Evolutionary conservation across 2,113 vertebrate genomes (phyloP), one percentile per base, ranked within the genome.

Genomic region (Nibea coibor): DNA sequence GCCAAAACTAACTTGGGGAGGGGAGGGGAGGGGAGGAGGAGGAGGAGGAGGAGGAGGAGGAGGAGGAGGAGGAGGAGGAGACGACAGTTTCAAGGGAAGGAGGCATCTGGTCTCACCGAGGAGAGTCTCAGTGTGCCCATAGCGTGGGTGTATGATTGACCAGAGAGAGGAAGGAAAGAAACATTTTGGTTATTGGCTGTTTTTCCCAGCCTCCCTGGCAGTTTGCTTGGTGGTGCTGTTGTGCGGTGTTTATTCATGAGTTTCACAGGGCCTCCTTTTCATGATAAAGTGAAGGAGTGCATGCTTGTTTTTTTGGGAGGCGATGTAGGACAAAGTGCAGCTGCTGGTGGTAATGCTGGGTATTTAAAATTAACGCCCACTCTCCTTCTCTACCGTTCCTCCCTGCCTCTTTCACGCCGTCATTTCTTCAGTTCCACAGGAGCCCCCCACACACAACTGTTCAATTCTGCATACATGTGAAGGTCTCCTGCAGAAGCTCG

Each of bases 101-200:
- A 78, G 80, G 87, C 82, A 81, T 93, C 86, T 90, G 90, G 82
- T 86, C 78, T 80, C 82, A 78, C 78, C 65, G 26, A 86, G 69
- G 71, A 83, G 75, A 84, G 72, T 70, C 64, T 83, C 31, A 43
- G 77, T 56, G 17, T 78, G 82, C 74, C 74, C 75, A 42, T 53
- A 76, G 75, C 22, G 84, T 84, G 89, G 80, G 78, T 35, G 83
- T 73, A 28, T 68, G 78, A 77, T 84, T 73, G 86, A 89, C 76
- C 73, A 42, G 35, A 35, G 58, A 86, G 74, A 80, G 86, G 80
- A 82, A 82, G 85, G 75, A 80, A 81, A 68, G 58, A 73, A 79
- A 83, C 68, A 56, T 80, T 76, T 73, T 24, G 43, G 82, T 80
- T 83, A 64, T 59, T 77, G 14, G 7, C 22, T 22, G 66, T 75